A percentile compares a stretch with the other conserved stretches of the same genome.
phyloP scores from a whole-genome alignment of 2,888 invertebrate genomes.

The Sinopyrophorus schimmeli region DNA sequence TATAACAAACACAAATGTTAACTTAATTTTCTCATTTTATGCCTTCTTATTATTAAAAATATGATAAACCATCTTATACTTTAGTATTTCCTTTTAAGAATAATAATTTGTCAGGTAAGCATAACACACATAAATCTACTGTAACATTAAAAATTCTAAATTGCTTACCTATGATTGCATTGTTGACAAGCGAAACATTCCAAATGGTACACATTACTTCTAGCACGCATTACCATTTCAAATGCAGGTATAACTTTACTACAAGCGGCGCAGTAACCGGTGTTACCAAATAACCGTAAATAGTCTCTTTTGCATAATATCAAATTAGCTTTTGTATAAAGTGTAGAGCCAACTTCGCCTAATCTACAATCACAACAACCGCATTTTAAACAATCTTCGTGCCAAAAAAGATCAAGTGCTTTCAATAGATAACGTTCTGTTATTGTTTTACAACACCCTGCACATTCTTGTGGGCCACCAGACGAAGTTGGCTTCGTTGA shows the following conservation, averaged over 20 bases:
- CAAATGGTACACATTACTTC: slow-evolving; percentile 95
- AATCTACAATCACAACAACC: slow-evolving; percentile 96
- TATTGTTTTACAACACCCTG: slow-evolving; percentile 93
- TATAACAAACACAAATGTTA: too few relatives aligned
- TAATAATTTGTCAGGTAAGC: too few relatives aligned
- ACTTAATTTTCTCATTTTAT: too few relatives aligned
- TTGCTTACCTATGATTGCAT: slow-evolving; percentile 89
- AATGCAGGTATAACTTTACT: slow-evolving; percentile 97
- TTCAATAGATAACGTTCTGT: slow-evolving; percentile 89
- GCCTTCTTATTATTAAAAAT: too few relatives aligned
- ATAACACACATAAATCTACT: too few relatives aligned
- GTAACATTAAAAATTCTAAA: neutral
- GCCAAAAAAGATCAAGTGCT: slow-evolving; percentile 94
- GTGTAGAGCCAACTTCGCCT: slow-evolving; percentile 93
- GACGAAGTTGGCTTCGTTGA: slow-evolving; percentile 55
- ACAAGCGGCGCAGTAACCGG: slow-evolving; percentile 96
- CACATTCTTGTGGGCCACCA: slow-evolving; percentile 75
- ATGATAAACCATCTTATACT: too few relatives aligned
- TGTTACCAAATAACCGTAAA: slow-evolving; percentile 93
- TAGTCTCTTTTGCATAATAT: slow-evolving; percentile 96
- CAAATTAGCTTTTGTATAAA: slow-evolving; percentile 93
- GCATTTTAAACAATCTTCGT: slow-evolving; percentile 97
- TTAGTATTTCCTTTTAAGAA: too few relatives aligned
- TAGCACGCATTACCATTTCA: slow-evolving; percentile 98
- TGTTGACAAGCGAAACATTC: slow-evolving; percentile 99